A percentile compares a stretch with the other conserved stretches of the same genome.
These are phyloP conservation scores for Netelia inedita DNA, from an alignment of 2,888 invertebrate species.

Conservation along the genomic window DNA sequence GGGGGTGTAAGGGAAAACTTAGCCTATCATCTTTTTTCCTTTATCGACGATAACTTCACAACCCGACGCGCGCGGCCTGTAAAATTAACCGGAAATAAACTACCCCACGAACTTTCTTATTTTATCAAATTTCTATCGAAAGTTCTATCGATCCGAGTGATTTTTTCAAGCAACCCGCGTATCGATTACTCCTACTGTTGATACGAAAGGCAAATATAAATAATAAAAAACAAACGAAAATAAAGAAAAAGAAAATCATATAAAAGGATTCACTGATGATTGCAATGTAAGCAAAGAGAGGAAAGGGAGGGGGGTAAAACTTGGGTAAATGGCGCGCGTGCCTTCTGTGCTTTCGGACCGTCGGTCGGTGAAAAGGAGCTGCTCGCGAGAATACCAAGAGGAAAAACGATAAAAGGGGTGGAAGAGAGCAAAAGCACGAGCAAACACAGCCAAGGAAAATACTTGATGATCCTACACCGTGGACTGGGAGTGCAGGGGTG, in stretches of 20 bases:
- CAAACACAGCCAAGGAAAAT: constrained; percentile 61
- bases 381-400: constrained; percentile 31
- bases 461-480: constrained; percentile 55
- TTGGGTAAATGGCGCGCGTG: constrained; percentile 64
- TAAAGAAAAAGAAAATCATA: constrained; percentile 30
- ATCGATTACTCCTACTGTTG: too few species aligned
- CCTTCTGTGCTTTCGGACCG: constrained; percentile 35
- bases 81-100: constrained; percentile 1
- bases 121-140: neutral
- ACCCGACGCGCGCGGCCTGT: neutral
- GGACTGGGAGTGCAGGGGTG: constrained; percentile 17
- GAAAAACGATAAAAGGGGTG: constrained; percentile 48
- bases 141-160: too few species aligned
- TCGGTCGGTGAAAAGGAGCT: constrained; percentile 39
- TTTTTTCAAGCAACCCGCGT: too few species aligned
- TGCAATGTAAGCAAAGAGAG: constrained; percentile 58
- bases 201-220: too few species aligned
- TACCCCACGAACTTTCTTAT: neutral
- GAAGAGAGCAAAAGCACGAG: constrained; percentile 38
- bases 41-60: constrained; percentile 11
- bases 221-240: constrained; percentile 10
- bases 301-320: constrained; percentile 28
- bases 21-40: neutral
- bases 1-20: constrained; percentile 30
- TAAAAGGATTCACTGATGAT: constrained; percentile 60